A percentile compares a stretch with the other conserved stretches of the same genome.
These are phyloP conservation scores for Heliothis subflexa DNA, from an alignment of 1,140 invertebrate species.

Conservation along the genomic window DNA sequence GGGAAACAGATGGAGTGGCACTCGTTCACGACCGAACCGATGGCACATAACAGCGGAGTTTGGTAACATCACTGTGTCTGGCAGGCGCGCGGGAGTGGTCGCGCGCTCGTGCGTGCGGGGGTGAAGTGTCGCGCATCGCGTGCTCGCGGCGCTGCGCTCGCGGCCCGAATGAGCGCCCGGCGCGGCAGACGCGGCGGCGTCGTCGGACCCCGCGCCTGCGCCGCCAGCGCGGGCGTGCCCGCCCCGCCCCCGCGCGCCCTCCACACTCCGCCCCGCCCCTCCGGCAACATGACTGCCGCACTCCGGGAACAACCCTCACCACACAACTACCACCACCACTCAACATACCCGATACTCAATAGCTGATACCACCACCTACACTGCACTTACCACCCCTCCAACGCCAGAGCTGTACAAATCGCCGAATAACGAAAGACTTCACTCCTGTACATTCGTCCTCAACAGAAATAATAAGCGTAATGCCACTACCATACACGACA, in stretches of 20 bases:
- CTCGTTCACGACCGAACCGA: slow-evolving; percentile 76
- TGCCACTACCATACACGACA: no score
- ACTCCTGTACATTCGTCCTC: no score
- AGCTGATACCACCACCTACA: neutral
- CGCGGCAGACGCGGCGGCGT: slow-evolving; percentile 78
- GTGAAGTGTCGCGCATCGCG: slow-evolving; percentile 61
- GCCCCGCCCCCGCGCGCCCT: slow-evolving; percentile 55
- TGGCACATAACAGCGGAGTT: slow-evolving; percentile 78
- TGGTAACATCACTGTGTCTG: slow-evolving; percentile 79
- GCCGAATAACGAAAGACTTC: neutral
- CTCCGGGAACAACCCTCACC: slow-evolving; percentile 23
- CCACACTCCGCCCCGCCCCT: slow-evolving; percentile 33
- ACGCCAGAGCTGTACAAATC: neutral
- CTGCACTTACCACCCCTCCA: neutral
- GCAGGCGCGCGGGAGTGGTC: slow-evolving; percentile 68
- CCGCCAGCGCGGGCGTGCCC: slow-evolving; percentile 59
- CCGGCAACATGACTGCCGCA: neutral
- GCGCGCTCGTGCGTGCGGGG: slow-evolving; percentile 59
- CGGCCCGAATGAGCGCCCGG: slow-evolving; percentile 68
- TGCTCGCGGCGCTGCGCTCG: slow-evolving; percentile 66
- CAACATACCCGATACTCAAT: neutral
- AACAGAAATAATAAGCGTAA: no score
- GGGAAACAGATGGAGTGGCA: slow-evolving; percentile 79
- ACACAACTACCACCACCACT: slow-evolving; percentile 19
- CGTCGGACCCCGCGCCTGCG: slow-evolving; percentile 60